Conservation (phyloP, 1,140 invertebrate species). For the Mylabris phalerata region DNA sequence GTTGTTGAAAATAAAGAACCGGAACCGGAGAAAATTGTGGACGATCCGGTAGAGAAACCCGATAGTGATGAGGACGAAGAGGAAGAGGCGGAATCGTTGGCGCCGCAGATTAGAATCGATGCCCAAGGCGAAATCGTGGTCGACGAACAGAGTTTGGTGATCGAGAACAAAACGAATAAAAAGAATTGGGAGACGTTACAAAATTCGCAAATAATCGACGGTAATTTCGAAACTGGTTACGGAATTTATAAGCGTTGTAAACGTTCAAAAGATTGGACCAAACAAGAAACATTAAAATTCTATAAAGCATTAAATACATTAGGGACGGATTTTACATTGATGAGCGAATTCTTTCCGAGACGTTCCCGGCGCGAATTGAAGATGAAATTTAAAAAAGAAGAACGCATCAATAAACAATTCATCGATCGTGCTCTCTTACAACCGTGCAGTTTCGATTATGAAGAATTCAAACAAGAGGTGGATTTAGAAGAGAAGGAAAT, state of each 20-base stretch:
- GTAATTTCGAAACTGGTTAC: constrained; percentile 51
- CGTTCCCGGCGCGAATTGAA: constrained; percentile 74
- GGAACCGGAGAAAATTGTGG: constrained; percentile 19
- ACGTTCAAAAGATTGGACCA: constrained; percentile 59
- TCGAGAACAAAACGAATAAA: constrained; percentile 63
- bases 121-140: constrained; percentile 80
- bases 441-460: constrained; percentile 44
- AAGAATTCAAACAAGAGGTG: constrained; percentile 43
- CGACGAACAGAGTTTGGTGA: constrained; percentile 78
- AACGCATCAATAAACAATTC: constrained; percentile 40
- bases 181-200: constrained; percentile 55
- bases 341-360: constrained; percentile 74
- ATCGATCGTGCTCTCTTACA: constrained; percentile 45
- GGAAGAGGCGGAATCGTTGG: constrained; percentile 47
- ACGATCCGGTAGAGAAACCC: constrained; percentile 32
- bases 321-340: constrained; percentile 84
- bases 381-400: constrained; percentile 56
- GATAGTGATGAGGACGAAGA: constrained; percentile 42
- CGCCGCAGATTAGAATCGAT: constrained; percentile 82
- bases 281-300: constrained; percentile 74
- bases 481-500: constrained; percentile 36
- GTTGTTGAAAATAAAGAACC: background rate
- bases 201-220: constrained; percentile 58
- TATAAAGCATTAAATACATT: constrained; percentile 80
- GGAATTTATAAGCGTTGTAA: constrained; percentile 59